Percentiles rank a stretch among this genome's conserved stretches.
Evolutionary conservation across 2,888 invertebrate genomes (phyloP).

Genomic region (Phoronis australis): DNA sequence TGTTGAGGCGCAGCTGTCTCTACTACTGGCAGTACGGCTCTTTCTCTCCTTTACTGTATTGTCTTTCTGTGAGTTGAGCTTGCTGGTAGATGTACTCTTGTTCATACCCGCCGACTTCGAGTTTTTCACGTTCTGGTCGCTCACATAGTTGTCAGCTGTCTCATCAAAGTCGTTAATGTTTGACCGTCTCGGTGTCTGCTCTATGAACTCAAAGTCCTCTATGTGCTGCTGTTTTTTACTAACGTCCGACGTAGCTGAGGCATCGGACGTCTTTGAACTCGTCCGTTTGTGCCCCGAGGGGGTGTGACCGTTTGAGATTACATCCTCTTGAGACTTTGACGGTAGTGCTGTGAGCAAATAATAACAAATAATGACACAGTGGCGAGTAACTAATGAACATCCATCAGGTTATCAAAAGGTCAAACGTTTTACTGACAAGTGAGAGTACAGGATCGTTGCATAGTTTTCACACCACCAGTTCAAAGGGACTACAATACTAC

Average conservation of each 20-base stretch:
- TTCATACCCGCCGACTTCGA: constrained; percentile 29
- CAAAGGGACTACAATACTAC: too few species aligned
- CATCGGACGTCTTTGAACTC: background rate
- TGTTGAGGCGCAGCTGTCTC: too few species aligned
- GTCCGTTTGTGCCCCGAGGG: constrained; percentile 17
- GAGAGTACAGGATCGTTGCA: too few species aligned
- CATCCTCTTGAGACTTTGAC: constrained; percentile 49
- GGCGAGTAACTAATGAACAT: too few species aligned
- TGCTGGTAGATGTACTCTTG: constrained; percentile 27
- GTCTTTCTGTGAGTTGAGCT: constrained; percentile 41
- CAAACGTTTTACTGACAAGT: too few species aligned
- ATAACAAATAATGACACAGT: too few species aligned
- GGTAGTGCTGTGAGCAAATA: too few species aligned
- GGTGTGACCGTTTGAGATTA: constrained; percentile 50
- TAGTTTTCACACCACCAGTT: too few species aligned
- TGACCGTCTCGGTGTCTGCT: constrained; percentile 37
- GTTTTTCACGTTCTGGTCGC: constrained; percentile 38
- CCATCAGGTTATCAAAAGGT: too few species aligned
- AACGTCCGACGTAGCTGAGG: background rate
- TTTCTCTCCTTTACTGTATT: constrained; percentile 34
- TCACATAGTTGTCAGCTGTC: constrained; percentile 36
- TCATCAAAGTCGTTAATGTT: constrained; percentile 45
- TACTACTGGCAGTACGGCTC: too few species aligned
- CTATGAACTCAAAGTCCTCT: constrained; percentile 39
- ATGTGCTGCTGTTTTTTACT: constrained; percentile 1